Conservation (phyloP, 35 echinoderm and acorn worm genomes). For the Eucidaris tribuloides region DNA sequence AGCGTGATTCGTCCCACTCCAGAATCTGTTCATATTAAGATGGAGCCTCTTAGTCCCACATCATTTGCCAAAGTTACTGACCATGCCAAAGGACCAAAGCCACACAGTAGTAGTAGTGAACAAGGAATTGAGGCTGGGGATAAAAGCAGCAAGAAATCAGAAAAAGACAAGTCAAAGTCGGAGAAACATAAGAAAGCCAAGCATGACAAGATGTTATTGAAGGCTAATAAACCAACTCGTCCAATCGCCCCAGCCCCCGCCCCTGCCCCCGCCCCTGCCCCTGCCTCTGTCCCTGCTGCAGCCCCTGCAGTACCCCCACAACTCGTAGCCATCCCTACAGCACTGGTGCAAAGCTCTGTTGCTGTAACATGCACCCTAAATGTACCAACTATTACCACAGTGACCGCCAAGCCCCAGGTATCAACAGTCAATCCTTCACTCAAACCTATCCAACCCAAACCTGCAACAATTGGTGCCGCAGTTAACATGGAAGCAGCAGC, state of each 20-base stretch:
- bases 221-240: constrained; percentile 67
- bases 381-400: constrained; percentile 47
- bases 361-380: constrained; percentile 30
- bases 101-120: not conserved
- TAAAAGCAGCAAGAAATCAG: constrained; percentile 51
- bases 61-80: constrained; percentile 20
- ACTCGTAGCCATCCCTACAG: constrained; percentile 86
- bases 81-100: constrained; percentile 38
- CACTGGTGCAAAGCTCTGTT: constrained; percentile 49
- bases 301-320: constrained; percentile 63
- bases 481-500: constrained; percentile 55
- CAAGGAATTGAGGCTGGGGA: not conserved
- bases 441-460: constrained; percentile 98
- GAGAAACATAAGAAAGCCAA: constrained; percentile 81
- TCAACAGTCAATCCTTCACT: constrained; percentile 55
- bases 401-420: constrained; percentile 54
- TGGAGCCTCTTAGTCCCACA: constrained; percentile 31
- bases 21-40: constrained; percentile 22
- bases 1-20: constrained; percentile 51
- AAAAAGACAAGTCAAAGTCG: constrained; percentile 77
- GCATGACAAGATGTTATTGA: constrained; percentile 72
- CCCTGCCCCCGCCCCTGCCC: not conserved
- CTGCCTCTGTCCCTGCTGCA: constrained; percentile 49
- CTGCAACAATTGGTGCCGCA: constrained; percentile 16
- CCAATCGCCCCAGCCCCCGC: constrained; percentile 60